These are phyloP conservation scores for Triplophysa yarkandensis DNA, from an alignment of 2,797 vertebrate species.

Conservation along the genomic window DNA sequence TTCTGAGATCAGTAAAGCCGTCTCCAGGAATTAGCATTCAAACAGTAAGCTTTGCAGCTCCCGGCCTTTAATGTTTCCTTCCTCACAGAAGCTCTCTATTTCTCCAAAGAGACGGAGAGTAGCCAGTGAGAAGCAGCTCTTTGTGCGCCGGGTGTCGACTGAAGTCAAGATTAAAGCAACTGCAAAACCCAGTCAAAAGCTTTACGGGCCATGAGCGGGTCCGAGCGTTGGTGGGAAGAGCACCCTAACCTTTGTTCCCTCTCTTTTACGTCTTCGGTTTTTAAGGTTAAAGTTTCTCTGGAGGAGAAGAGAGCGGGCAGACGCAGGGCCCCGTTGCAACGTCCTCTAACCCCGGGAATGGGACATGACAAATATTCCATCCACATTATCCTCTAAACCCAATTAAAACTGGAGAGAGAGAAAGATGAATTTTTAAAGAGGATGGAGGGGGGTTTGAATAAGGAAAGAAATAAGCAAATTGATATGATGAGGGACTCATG, in stretches of 20 bases:
- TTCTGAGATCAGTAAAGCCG: constrained; percentile 25
- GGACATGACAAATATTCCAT: constrained; percentile 46
- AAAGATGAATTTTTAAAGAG: neutral
- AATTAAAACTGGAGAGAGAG: constrained; percentile 47
- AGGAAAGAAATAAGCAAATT: neutral
- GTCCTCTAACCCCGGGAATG: constrained; percentile 33
- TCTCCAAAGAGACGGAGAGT: constrained; percentile 21
- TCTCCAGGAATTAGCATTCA: constrained; percentile 41
- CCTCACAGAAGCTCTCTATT: constrained; percentile 32
- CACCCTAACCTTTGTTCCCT: constrained; percentile 31
- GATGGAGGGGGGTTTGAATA: neutral
- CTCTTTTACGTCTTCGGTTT: constrained; percentile 26
- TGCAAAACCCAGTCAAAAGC: constrained; percentile 22
- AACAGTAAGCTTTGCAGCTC: constrained; percentile 9
- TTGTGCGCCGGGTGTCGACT: constrained; percentile 37
- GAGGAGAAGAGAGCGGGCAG: constrained; percentile 41
- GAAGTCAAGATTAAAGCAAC: constrained; percentile 45
- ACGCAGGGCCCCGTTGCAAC: constrained; percentile 51
- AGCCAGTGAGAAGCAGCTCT: constrained; percentile 42
- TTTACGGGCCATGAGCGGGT: constrained; percentile 35
- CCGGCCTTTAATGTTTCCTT: constrained; percentile 20
- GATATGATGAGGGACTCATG: constrained; percentile 4
- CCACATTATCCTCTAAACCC: constrained; percentile 33
- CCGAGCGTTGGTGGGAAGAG: constrained; percentile 24
- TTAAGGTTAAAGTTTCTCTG: constrained; percentile 53